Percentiles rank a stretch among this genome's conserved stretches.
Evolutionary conservation across 92 coral and sea anemone species (phyloP).

Genomic region (Parazoanthus darwini): DNA sequence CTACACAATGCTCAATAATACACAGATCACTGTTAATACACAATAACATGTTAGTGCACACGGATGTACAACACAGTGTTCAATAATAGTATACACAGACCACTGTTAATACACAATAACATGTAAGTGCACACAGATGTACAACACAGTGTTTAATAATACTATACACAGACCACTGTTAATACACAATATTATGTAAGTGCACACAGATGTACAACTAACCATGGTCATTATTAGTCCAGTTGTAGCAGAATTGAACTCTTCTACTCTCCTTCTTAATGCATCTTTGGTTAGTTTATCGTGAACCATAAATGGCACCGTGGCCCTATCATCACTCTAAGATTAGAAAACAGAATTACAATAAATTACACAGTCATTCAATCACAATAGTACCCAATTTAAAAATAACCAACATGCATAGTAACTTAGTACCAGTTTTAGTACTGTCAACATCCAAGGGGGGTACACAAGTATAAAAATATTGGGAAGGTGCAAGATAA

Average conservation of each 20-base stretch:
- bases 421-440: too few species aligned
- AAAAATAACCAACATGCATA: too few species aligned
- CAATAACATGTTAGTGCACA: not conserved
- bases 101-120: too few species aligned
- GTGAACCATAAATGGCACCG: constrained; percentile 78
- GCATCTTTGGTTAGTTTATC: constrained; percentile 69
- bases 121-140: constrained; percentile 22
- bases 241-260: constrained; percentile 82
- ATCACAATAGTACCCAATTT: not conserved
- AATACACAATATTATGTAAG: not conserved
- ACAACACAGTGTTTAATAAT: too few species aligned
- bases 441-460: too few species aligned
- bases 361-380: not conserved
- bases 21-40: too few species aligned
- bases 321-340: constrained; percentile 72
- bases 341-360: constrained; percentile 9
- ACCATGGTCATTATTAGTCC: constrained; percentile 99
- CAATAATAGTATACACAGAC: too few species aligned
- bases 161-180: too few species aligned
- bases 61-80: not conserved
- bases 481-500: too few species aligned
- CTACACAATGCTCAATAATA: not conserved
- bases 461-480: too few species aligned
- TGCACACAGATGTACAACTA: constrained; percentile 1
- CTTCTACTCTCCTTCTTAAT: constrained; percentile 78